Conservation (phyloP, 2,888 invertebrate genomes). For the Machimus rusticus region DNA sequence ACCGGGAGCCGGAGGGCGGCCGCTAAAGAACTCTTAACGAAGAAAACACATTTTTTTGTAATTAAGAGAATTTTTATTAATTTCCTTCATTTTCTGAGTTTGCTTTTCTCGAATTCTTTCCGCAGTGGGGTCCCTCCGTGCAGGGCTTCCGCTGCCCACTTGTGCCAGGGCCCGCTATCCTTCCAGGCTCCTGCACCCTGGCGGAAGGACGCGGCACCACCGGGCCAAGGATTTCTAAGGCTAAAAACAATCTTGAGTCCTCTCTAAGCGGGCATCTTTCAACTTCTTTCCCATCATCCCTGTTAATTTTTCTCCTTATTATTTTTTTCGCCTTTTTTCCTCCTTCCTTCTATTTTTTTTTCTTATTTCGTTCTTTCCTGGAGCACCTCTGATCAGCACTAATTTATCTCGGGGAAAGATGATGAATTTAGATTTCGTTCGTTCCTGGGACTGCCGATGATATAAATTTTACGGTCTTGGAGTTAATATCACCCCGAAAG, state of each 20-base stretch:
- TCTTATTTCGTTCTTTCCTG: neutral
- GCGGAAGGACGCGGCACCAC: neutral
- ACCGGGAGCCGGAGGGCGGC: conserved; percentile 1
- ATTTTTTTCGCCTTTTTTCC: neutral
- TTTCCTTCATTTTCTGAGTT: conserved; percentile 38
- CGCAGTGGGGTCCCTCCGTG: neutral
- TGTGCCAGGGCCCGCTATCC: neutral
- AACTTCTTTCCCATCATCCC: neutral
- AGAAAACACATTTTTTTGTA: conserved; percentile 43
- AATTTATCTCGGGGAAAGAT: conserved; percentile 35
- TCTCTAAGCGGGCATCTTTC: conserved; percentile 6
- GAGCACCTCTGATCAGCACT: conserved; percentile 31
- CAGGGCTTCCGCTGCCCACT: conserved; percentile 29
- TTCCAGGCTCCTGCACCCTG: conserved; percentile 26
- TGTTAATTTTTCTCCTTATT: neutral
- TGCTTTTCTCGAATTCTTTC: conserved; percentile 35
- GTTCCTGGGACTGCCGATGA: neutral
- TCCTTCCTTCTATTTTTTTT: neutral
- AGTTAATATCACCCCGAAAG: conserved; percentile 38
- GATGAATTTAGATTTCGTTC: conserved; percentile 36
- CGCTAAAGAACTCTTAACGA: conserved; percentile 42
- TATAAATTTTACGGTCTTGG: conserved; percentile 35
- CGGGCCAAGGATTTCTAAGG: conserved; percentile 1
- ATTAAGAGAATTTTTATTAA: conserved; percentile 41
- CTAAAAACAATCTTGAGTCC: conserved; percentile 26